phyloP scores from a whole-genome alignment of 2,888 invertebrate genomes.

The Mayetiola destructor region DNA sequence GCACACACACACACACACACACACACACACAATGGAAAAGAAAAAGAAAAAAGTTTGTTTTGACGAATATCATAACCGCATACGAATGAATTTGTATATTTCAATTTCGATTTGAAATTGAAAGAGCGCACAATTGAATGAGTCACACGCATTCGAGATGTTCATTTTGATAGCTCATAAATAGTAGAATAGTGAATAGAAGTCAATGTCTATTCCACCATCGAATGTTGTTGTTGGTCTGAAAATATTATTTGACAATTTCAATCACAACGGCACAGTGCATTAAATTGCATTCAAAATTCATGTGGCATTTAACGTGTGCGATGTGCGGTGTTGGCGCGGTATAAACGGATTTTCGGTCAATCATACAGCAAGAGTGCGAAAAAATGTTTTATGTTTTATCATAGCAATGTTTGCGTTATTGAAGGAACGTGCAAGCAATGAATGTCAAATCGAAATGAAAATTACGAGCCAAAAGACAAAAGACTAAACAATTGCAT shows the following conservation, averaged over 20 bases:
- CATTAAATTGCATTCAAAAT: constrained; percentile 9
- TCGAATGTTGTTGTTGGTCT: not conserved
- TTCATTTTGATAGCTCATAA: constrained; percentile 7
- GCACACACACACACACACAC: not conserved
- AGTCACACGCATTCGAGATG: not conserved
- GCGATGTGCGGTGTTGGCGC: not conserved
- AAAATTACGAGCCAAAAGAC: constrained; percentile 3
- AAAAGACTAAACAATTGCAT: constrained; percentile 10
- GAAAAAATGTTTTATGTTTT: not conserved
- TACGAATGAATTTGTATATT: constrained; percentile 10
- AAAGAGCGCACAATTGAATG: too few species aligned
- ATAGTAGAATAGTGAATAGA: too few species aligned
- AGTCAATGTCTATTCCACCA: too few species aligned
- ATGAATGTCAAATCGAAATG: constrained; percentile 4
- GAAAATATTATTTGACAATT: constrained; percentile 12
- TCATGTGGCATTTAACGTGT: too few species aligned
- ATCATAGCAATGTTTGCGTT: not conserved
- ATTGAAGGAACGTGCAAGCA: not conserved
- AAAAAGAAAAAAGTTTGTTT: not conserved
- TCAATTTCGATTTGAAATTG: not conserved
- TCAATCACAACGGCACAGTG: constrained; percentile 4
- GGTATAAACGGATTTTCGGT: not conserved
- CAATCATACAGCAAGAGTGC: not conserved
- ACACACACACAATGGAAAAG: not conserved
- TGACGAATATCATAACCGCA: constrained; percentile 12